phyloP scores from a whole-genome alignment of 2,797 vertebrate genomes.

The Coregonus suidteri region DNA sequence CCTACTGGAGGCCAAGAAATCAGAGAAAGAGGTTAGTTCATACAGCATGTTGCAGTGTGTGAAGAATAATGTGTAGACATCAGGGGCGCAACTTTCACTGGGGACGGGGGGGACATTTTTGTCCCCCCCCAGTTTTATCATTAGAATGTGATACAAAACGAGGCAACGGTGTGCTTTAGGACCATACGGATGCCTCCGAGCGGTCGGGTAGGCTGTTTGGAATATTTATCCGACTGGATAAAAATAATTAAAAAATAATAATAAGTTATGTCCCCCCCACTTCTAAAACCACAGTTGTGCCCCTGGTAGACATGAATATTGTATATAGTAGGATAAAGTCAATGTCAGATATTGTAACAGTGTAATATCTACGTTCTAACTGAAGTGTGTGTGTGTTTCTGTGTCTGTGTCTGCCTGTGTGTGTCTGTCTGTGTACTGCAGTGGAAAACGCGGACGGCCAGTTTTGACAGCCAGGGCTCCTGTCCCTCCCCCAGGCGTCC shows the following conservation, averaged over 20 bases:
- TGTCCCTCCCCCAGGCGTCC: conserved; percentile 93
- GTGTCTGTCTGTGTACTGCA: conserved; percentile 59
- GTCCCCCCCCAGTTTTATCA: too few relatives aligned
- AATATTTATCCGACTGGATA: too few relatives aligned
- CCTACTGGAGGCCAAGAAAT: conserved; percentile 94
- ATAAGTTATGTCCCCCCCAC: too few relatives aligned
- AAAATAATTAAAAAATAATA: too few relatives aligned
- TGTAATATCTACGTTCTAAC: neutral
- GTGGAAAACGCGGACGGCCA: conserved; percentile 95
- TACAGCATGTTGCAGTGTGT: neutral
- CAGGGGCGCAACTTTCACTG: too few relatives aligned
- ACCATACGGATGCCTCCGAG: too few relatives aligned
- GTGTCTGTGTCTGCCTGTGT: neutral
- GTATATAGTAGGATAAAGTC: neutral
- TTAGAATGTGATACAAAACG: too few relatives aligned
- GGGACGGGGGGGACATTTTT: too few relatives aligned
- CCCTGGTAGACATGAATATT: too few relatives aligned
- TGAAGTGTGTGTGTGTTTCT: neutral
- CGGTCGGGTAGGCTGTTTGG: too few relatives aligned
- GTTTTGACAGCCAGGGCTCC: conserved; percentile 96
- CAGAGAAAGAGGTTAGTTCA: conserved; percentile 90
- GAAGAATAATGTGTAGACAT: neutral
- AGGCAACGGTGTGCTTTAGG: too few relatives aligned
- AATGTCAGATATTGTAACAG: neutral
- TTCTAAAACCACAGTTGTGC: too few relatives aligned